Percentiles rank a stretch among this genome's conserved stretches.
Evolutionary conservation across 2,797 vertebrate species (phyloP).

Genomic region (Mus spretus): DNA sequence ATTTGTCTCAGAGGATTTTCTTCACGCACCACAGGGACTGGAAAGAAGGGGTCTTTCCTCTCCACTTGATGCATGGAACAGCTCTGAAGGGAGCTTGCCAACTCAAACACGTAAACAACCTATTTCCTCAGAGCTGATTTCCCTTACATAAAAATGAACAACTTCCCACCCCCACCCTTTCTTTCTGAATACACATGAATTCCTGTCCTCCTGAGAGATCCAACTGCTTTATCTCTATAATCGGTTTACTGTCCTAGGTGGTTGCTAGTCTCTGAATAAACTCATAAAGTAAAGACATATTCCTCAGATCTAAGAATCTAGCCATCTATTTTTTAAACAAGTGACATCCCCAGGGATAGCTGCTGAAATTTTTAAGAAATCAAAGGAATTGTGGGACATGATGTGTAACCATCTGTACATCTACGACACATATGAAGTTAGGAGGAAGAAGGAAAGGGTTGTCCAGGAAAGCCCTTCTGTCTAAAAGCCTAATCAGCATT

Average conservation of each 20-base stretch:
- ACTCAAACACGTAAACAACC: conserved; percentile 71
- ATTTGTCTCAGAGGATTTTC: conserved; percentile 55
- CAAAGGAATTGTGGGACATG: background rate
- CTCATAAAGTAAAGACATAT: conserved; percentile 63
- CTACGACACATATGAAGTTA: background rate
- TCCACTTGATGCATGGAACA: conserved; percentile 41
- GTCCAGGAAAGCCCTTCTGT: background rate
- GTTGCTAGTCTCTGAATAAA: conserved; percentile 61
- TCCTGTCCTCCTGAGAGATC: conserved; percentile 50
- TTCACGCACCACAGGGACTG: background rate
- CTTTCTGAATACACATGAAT: conserved; percentile 56
- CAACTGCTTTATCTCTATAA: conserved; percentile 71
- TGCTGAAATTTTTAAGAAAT: conserved; percentile 18
- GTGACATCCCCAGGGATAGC: background rate
- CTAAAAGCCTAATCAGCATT: background rate
- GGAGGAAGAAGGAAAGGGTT: fast-evolving
- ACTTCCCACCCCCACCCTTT: background rate
- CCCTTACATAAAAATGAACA: conserved; percentile 48
- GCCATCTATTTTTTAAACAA: background rate
- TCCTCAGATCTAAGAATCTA: conserved; percentile 51
- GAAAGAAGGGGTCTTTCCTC: background rate
- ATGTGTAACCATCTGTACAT: background rate
- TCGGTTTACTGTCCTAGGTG: conserved; percentile 55
- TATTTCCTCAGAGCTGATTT: conserved; percentile 70
- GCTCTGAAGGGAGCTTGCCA: conserved; percentile 34